Evolutionary conservation across 2,888 invertebrate species (phyloP), one percentile per base, ranked within the genome.

Genomic region (Ptycholaimellus sp.): DNA sequence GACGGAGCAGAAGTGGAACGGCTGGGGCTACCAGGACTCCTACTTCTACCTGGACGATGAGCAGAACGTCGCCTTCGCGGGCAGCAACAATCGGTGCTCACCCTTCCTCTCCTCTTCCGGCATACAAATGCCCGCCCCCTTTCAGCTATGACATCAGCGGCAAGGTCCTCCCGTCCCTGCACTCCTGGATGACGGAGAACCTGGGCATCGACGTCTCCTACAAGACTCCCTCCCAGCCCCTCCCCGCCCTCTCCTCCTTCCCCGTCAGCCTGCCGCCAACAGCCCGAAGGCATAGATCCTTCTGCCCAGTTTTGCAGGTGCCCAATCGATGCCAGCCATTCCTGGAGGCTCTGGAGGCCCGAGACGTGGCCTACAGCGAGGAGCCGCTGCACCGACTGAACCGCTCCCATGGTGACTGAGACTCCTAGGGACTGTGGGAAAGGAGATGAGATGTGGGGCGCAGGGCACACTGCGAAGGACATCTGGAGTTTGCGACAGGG

Each of bases 1-100:
- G 36, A 39, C 42, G 19, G 46, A 46, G 13, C 65, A 93, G 35
- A 90, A 85, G 66, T 93, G 93, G 93, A 85, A 90, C 64, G 96
- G 96, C 18, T 96, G 96, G 96, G 96, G 96, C n/a, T 96, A 90
- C 67, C 77, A 75, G 46, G 90, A 93, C 62, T 81, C 87, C 0
- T 71, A 71, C 60, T 93, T 96, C 60, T 60, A 68, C 36, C 57
- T 76, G 5, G 64, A 72, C 39, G 39, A 45, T 18, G 52, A 62
- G 42, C 64, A 66, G 3, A 61, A 70, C n/a, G 68, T 78, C 33
- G 68, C 69, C 43, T 87, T 96, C 58, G 75, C 73, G 2, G 90
- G 90, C 33, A 68, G 74, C 54, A 33, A 34, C 16, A 28, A 14
- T 14, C 23, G 11, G 17, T 17, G 17, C 9, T 5, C 2, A 25